Percentiles rank a stretch among this genome's conserved stretches.
phyloP scores from a whole-genome alignment of 2,888 invertebrate species.

The Beris morrisii region DNA sequence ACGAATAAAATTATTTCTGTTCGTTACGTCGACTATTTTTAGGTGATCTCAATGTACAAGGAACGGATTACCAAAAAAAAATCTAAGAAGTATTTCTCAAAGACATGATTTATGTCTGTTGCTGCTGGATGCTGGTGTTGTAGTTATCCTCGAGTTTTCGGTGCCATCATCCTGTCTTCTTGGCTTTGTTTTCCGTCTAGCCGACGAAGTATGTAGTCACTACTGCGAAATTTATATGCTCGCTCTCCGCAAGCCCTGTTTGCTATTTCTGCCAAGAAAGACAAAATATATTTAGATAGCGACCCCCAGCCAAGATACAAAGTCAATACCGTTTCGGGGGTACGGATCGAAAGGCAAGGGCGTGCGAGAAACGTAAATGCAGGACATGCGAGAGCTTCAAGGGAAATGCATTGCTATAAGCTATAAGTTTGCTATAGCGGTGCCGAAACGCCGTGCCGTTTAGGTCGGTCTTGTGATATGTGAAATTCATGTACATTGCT shows the following conservation, averaged over 20 bases:
- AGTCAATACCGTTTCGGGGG: constrained; percentile 21
- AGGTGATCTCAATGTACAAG: no score
- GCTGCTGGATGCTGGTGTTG: background rate
- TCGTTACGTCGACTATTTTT: no score
- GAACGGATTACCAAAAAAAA: no score
- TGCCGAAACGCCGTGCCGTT: no score
- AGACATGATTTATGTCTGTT: constrained; percentile 28
- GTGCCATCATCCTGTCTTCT: constrained; percentile 29
- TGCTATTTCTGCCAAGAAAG: constrained; percentile 30
- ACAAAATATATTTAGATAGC: constrained; percentile 22
- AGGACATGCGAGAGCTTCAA: constrained; percentile 13
- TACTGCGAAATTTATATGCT: constrained; percentile 11
- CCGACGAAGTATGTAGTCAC: constrained; percentile 10
- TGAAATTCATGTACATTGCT: no score
- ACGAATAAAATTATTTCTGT: background rate
- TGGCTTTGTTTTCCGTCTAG: constrained; percentile 30
- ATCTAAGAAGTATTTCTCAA: background rate
- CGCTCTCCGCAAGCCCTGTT: constrained; percentile 16
- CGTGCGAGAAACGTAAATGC: background rate
- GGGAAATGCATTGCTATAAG: constrained; percentile 5
- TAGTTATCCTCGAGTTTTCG: constrained; percentile 27
- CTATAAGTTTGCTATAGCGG: no score
- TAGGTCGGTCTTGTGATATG: no score
- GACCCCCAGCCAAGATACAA: constrained; percentile 30
- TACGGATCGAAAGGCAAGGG: constrained; percentile 18